Conservation (phyloP, 2,888 invertebrate species). For the Blastobasis lacticolella region DNA sequence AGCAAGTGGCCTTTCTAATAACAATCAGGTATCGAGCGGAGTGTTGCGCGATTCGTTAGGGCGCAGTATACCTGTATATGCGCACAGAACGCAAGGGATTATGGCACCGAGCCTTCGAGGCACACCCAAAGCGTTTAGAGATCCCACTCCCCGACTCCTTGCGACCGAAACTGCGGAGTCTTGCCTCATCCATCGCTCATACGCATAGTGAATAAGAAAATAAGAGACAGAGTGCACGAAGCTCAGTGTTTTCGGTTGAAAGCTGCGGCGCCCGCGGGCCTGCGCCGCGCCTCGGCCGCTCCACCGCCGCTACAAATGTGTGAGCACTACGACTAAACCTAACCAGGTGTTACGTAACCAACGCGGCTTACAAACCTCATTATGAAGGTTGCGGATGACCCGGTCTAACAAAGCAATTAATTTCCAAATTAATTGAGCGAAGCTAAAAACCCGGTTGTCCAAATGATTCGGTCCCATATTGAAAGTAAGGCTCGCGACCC, state of each 20-base stretch:
- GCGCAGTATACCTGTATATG: not conserved
- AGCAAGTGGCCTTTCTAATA: slow-evolving; percentile 45
- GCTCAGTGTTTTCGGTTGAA: too few species aligned
- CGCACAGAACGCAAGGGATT: too few species aligned
- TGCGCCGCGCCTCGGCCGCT: too few species aligned
- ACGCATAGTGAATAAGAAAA: too few species aligned
- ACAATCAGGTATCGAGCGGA: slow-evolving; percentile 16
- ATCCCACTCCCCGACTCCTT: too few species aligned
- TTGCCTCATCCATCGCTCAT: too few species aligned
- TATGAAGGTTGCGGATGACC: slow-evolving; percentile 38
- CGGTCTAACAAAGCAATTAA: slow-evolving; percentile 53
- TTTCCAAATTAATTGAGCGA: slow-evolving; percentile 62
- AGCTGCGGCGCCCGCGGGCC: too few species aligned
- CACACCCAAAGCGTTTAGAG: too few species aligned
- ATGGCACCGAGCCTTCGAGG: too few species aligned
- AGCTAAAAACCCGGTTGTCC: slow-evolving; percentile 51
- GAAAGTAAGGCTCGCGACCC: slow-evolving; percentile 60
- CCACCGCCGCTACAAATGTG: too few species aligned
- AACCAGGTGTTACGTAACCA: not conserved
- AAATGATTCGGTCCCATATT: slow-evolving; percentile 47
- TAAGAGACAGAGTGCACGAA: too few species aligned
- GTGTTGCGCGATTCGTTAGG: slow-evolving; percentile 1
- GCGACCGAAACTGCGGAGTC: too few species aligned
- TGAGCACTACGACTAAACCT: not conserved
- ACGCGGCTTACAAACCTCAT: slow-evolving; percentile 32